Evolutionary conservation across 1,140 invertebrate genomes (phyloP).

Genomic region (Matsumurasca onukii): DNA sequence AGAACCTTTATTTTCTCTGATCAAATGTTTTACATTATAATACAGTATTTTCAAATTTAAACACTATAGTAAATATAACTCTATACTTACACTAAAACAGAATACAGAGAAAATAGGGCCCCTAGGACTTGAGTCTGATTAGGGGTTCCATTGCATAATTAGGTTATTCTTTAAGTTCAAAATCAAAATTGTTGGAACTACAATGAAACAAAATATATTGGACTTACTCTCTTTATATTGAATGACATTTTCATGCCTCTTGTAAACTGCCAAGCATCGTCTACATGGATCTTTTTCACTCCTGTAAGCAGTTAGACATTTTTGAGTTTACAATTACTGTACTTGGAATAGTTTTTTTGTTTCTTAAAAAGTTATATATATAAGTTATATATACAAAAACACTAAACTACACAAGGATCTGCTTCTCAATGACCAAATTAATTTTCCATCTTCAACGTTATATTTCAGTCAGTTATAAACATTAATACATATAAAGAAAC

Average conservation of each 20-base stretch:
- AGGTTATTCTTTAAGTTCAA: too few species aligned
- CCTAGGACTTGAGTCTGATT: too few species aligned
- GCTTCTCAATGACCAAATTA: not conserved
- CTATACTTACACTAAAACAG: slow-evolving; percentile 11
- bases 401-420: not conserved
- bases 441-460: not conserved
- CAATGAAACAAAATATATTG: too few species aligned
- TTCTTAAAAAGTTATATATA: not conserved
- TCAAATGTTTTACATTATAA: too few species aligned
- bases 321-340: not conserved
- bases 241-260: slow-evolving; percentile 88
- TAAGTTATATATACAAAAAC: not conserved
- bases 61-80: too few species aligned
- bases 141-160: too few species aligned
- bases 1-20: not conserved
- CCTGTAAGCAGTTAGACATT: slow-evolving; percentile 49
- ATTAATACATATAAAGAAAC: not conserved
- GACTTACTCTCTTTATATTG: slow-evolving; percentile 98
- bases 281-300: slow-evolving; percentile 59
- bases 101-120: too few species aligned
- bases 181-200: too few species aligned
- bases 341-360: not conserved
- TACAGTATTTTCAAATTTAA: too few species aligned
- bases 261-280: slow-evolving; percentile 88
- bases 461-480: not conserved